These are phyloP conservation scores for Turritopsis rubra DNA, from an alignment of 30 jellyfish, hydroid and myxozoan species.

Conservation along the genomic window DNA sequence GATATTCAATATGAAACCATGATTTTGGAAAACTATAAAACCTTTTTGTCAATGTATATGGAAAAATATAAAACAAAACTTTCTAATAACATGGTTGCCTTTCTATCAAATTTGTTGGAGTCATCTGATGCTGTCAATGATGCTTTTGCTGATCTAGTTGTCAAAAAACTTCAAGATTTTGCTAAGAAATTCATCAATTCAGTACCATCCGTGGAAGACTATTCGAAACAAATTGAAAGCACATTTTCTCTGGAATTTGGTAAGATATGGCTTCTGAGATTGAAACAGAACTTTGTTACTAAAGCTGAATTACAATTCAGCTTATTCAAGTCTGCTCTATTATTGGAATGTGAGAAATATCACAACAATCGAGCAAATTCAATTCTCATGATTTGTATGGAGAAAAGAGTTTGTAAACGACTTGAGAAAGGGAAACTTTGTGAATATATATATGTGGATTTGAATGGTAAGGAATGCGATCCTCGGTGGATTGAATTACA, in stretches of 20 bases:
- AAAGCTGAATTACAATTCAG: neutral
- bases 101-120: neutral
- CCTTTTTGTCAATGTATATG: neutral
- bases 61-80: neutral
- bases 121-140: neutral
- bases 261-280: neutral
- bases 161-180: neutral
- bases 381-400: neutral
- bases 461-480: neutral
- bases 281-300: neutral
- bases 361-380: neutral
- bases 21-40: neutral
- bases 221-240: neutral
- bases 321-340: neutral
- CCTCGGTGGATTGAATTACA: neutral
- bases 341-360: neutral
- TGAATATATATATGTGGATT: neutral
- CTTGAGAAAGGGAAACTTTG: too few relatives aligned
- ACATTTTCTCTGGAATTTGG: neutral
- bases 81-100: neutral
- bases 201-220: neutral
- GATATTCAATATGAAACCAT: neutral
- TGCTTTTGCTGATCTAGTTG: neutral
- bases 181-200: neutral
- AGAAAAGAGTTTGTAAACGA: neutral